Conservation (phyloP, 2,888 invertebrate species). For the Dugesia japonica region DNA sequence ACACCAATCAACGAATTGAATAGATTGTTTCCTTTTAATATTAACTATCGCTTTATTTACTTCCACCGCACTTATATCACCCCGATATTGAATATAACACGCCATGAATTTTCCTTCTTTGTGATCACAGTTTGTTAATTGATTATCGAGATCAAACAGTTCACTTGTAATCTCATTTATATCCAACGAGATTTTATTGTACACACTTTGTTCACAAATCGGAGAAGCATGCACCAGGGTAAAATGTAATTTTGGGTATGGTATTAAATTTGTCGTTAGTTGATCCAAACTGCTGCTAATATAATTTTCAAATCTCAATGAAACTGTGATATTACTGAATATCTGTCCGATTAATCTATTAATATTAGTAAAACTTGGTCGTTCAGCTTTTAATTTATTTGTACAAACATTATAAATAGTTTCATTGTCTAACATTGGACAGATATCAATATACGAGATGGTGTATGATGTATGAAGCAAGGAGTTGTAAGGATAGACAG, state of each 20-base stretch:
- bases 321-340: constrained; percentile 25
- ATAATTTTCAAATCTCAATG: constrained; percentile 23
- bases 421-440: constrained; percentile 31
- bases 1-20: constrained; percentile 31
- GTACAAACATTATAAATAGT: constrained; percentile 32
- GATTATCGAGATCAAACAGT: constrained; percentile 17
- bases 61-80: constrained; percentile 12
- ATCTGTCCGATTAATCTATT: constrained; percentile 32
- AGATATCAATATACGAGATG: constrained; percentile 24
- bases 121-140: constrained; percentile 27
- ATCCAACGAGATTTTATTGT: background rate
- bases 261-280: constrained; percentile 29
- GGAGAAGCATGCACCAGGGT: constrained; percentile 25
- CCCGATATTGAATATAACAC: constrained; percentile 23
- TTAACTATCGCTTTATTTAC: constrained; percentile 17
- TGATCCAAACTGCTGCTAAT: constrained; percentile 16
- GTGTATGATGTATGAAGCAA: constrained; percentile 25
- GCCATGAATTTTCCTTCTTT: constrained; percentile 17
- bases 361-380: constrained; percentile 30
- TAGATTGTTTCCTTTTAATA: background rate
- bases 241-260: constrained; percentile 33
- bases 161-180: constrained; percentile 17
- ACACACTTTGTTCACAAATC: background rate
- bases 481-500: constrained; percentile 32
- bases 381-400: constrained; percentile 26